phyloP scores from a whole-genome alignment of 2,888 invertebrate species.

The Cyaniris semiargus region DNA sequence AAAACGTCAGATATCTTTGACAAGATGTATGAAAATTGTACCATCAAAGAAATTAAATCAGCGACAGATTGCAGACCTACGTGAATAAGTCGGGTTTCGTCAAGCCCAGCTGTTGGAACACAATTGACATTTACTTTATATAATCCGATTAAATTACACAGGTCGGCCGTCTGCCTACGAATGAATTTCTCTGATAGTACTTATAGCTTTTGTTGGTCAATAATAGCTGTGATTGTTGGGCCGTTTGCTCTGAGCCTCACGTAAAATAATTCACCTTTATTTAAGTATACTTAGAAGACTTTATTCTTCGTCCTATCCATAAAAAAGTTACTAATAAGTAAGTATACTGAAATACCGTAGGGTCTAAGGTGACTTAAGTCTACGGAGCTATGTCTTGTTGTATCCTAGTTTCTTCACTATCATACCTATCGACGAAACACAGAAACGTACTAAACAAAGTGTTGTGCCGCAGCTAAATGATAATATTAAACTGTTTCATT shows the following conservation, averaged over 20 bases:
- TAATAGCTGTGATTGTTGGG: too few relatives aligned
- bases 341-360: neutral
- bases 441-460: slow-evolving; percentile 13
- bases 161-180: too few relatives aligned
- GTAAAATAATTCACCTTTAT: neutral
- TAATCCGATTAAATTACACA: too few relatives aligned
- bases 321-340: neutral
- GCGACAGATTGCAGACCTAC: too few relatives aligned
- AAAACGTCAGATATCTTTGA: too few relatives aligned
- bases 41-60: too few relatives aligned
- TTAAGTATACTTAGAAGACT: neutral
- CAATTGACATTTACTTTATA: too few relatives aligned
- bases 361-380: neutral
- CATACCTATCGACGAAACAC: slow-evolving; percentile 22
- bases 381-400: slow-evolving; percentile 50
- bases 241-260: neutral
- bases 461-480: slow-evolving; percentile 16
- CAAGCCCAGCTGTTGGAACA: too few relatives aligned
- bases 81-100: too few relatives aligned
- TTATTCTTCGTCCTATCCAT: neutral
- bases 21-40: too few relatives aligned
- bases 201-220: too few relatives aligned
- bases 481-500: neutral
- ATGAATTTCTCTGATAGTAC: too few relatives aligned
- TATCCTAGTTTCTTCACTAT: slow-evolving; percentile 38